Base-by-base conservation (phyloP, 2,113 vertebrate genomes). In the Brachypodius melanocephalos region DNA sequence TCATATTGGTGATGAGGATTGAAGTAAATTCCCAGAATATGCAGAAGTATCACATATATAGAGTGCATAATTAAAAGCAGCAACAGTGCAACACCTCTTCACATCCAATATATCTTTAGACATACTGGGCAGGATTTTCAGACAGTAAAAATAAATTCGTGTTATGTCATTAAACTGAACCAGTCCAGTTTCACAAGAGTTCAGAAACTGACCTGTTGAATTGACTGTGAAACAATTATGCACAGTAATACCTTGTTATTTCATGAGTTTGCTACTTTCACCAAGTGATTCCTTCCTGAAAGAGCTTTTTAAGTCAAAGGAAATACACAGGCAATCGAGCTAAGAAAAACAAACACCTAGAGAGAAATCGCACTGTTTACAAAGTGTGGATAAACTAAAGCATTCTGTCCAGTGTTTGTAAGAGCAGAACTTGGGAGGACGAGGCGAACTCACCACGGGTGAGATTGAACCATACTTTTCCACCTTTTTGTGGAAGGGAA, bases 391-490 rank as follows among this genome's bases (percentile, higher is more conserved):
- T 24, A 80, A 95, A 83, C n/a, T 3, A 48, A 43, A 66, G 3
- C 26, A 14, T 17, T 34, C 29, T 20, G 28, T 6, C 31, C 45
- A 29, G 8, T 6, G 61, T 24, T 51, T 18, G 0, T 4, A 16
- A 29, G 26, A 45, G 5, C 28, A 71, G 24, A 74, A 46, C 32
- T 29, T 14, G 20, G 24, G 24, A 69, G 20, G 9, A 66, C 17
- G 26, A 46, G 10, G 22, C 5, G 6, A 83, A 7, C 29, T 28
- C 36, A 29, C 6, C 36, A 55, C 16, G 6, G 24, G 17, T 31
- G 54, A 77, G 66, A 62, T 2, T 0, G 6, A 38, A 17, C 12
- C 21, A 7, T 0, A 14, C 9, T 68, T 21, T 36, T 8, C 7
- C 22, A 24, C 3, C 12, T 29, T 65, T 55, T 13, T n/a, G n/a